Base-by-base conservation (phyloP, 2,888 invertebrate genomes). In the Meteorus cinctellus region DNA sequence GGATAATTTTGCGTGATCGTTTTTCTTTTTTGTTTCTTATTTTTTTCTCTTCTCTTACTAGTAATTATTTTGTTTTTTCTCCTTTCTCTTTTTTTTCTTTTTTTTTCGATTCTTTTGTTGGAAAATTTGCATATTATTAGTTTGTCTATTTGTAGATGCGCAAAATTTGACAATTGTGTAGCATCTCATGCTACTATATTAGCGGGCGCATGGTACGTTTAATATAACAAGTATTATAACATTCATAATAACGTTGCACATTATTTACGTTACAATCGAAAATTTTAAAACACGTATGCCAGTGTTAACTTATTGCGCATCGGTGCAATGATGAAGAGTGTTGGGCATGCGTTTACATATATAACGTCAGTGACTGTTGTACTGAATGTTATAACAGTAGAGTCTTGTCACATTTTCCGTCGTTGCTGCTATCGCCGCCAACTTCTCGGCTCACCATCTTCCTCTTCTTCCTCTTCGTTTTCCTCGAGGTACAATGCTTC, bases 401-500 rank as follows among this genome's bases (percentile, higher is more conserved):
- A 72, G 76, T 78, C 55, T 71, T 76, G 81, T 83, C 83, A 84
- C 82, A 81, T 80, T 76, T 77, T 78, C 75, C 81, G 79, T 75
- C 81, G 83, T 84, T 84, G 85, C 86, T 89, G 89, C 95, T 92
- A 96, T 95, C 97, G 96, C 81, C 97, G 92, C 97, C 97, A 97
- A 34, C 96, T 96, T 81, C 97, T 92, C 83, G 96, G 95, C 88
- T 95, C 95, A 60, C 95, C 95, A 79, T 94, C 94, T 66, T 94
- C 95, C 16, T 96, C 96, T 63, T 97, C 97, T 69, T 97, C 97
- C 78, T 97, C 97, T 85, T 97, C 95, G 82, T 94, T 94, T 83
- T 94, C 95, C 83, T 95, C 95, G 14, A 97, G 92, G 27, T 95
- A 92, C 72, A 94, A 90, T 84, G 95, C 93, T 81, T 94, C 93